Evolutionary conservation across 2,113 vertebrate genomes (phyloP).

Genomic region (Heteronetta atricapilla): DNA sequence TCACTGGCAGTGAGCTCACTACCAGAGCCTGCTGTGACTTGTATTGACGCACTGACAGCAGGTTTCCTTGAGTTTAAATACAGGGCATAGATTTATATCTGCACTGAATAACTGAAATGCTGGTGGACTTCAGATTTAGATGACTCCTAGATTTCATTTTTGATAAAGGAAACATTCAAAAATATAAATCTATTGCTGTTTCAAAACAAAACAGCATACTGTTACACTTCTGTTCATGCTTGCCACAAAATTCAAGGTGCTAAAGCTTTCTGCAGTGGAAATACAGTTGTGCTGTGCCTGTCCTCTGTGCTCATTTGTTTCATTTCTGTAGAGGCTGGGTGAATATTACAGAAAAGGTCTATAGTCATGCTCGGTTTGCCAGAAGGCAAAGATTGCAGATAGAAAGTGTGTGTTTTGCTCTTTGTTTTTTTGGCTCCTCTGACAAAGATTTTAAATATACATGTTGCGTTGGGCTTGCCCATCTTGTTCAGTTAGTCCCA

Average conservation of each 20-base stretch:
- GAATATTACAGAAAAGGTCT: no score
- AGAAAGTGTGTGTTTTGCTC: accelerated
- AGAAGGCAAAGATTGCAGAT: background rate
- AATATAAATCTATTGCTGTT: background rate
- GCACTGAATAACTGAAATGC: background rate
- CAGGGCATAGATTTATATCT: background rate
- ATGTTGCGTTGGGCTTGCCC: background rate
- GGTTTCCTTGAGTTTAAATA: background rate
- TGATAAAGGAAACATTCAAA: background rate
- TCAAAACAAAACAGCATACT: background rate
- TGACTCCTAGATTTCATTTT: background rate
- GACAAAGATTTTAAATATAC: background rate
- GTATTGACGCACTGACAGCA: background rate
- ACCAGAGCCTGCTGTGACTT: background rate
- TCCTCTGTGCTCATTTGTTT: background rate
- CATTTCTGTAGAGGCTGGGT: background rate
- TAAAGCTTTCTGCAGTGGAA: background rate
- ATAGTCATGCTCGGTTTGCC: background rate
- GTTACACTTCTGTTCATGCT: background rate
- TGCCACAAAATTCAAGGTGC: background rate
- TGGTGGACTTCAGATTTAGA: background rate
- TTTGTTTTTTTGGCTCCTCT: accelerated
- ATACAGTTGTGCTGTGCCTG: background rate
- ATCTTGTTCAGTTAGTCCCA: background rate
- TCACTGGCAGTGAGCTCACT: background rate